Evolutionary conservation across 2,113 vertebrate species (phyloP).

Genomic region (Spea multiplicata): DNA sequence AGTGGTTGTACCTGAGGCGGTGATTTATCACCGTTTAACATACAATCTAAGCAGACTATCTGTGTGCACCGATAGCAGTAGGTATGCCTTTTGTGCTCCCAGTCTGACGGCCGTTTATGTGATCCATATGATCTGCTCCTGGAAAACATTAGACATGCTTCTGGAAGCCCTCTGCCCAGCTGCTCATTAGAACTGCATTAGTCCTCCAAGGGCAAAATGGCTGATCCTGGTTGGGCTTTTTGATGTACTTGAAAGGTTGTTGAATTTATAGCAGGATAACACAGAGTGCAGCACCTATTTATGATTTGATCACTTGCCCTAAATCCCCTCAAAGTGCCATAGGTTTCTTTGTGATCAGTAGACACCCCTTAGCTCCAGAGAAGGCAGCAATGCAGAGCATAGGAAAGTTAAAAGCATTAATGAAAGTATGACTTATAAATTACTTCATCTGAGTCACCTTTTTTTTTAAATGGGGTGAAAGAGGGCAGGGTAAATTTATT

Average conservation of each 20-base stretch:
- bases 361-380: conserved; percentile 66
- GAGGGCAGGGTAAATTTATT: conserved; percentile 85
- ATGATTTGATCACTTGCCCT: conserved; percentile 79
- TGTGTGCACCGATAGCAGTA: background rate
- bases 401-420: conserved; percentile 84
- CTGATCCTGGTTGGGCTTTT: conserved; percentile 64
- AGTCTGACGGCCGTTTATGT: conserved; percentile 16
- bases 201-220: conserved; percentile 56
- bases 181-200: conserved; percentile 70
- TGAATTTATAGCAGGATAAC: conserved; percentile 78
- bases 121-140: conserved; percentile 35
- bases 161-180: conserved; percentile 62
- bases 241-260: conserved; percentile 72
- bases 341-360: conserved; percentile 70
- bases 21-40: too few relatives aligned
- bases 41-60: background rate
- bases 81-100: background rate
- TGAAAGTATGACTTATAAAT: conserved; percentile 85
- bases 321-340: conserved; percentile 67
- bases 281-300: conserved; percentile 75
- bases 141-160: conserved; percentile 47
- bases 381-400: conserved; percentile 73
- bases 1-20: too few relatives aligned
- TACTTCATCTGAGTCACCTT: conserved; percentile 85
- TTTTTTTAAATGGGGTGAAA: conserved; percentile 80